Percentiles rank a stretch among this genome's conserved stretches.
Conservation (phyloP, 2,113 vertebrate genomes). For the Tetrax tetrax region DNA sequence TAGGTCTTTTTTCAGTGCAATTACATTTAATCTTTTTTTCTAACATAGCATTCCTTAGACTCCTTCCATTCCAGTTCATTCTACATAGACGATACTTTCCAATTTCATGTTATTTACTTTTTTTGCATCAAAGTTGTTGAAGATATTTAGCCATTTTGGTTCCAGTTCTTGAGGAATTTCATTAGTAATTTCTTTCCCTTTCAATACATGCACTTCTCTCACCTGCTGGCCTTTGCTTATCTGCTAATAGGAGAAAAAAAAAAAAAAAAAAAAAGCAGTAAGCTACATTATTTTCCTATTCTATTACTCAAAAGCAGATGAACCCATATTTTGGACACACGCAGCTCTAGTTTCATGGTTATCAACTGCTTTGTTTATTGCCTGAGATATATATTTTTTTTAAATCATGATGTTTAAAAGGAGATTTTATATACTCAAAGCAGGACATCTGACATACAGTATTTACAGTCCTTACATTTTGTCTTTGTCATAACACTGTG, state of each 20-base stretch:
- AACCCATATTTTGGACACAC: background rate
- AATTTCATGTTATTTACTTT: background rate
- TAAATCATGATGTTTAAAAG: background rate
- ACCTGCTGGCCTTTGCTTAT: background rate
- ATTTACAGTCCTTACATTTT: background rate
- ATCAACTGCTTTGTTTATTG: background rate
- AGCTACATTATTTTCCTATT: background rate
- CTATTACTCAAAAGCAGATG: background rate
- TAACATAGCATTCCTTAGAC: background rate
- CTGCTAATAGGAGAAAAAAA: background rate
- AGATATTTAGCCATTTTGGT: background rate
- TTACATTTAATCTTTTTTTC: background rate
- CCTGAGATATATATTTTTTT: background rate
- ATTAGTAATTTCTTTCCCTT: background rate
- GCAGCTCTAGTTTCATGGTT: background rate
- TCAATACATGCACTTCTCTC: background rate
- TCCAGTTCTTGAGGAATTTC: background rate
- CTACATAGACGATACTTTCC: background rate
- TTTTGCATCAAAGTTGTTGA: background rate
- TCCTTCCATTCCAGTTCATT: background rate
- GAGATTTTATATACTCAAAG: background rate
- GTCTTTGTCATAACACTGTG: background rate
- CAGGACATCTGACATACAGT: background rate
- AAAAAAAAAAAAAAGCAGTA: background rate
- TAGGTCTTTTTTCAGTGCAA: background rate